These are phyloP conservation scores for Phrynosoma platyrhinos DNA, from an alignment of 2,113 vertebrate species.

Conservation along the genomic window DNA sequence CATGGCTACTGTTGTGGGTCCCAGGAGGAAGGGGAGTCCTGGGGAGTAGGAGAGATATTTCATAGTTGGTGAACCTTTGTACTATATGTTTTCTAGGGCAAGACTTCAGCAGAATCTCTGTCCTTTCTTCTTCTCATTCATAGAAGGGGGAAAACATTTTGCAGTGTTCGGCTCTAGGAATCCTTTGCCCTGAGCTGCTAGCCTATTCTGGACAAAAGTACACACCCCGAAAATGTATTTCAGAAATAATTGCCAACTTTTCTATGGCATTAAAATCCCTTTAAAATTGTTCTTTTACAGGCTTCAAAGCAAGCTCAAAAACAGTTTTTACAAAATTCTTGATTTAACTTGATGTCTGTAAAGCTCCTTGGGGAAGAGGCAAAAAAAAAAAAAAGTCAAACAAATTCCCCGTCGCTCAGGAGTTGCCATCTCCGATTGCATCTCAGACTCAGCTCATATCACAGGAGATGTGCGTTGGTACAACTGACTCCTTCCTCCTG, in stretches of 20 bases:
- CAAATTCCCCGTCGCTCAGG: background rate
- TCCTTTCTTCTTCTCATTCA: too few species aligned
- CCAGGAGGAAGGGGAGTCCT: too few species aligned
- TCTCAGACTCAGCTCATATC: background rate
- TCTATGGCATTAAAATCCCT: background rate
- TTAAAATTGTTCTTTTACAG: background rate
- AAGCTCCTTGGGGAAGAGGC: background rate
- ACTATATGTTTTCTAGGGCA: too few species aligned
- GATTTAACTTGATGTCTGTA: background rate
- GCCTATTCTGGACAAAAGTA: too few species aligned
- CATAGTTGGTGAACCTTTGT: too few species aligned
- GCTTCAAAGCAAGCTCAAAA: conserved; percentile 3
- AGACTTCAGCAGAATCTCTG: too few species aligned
- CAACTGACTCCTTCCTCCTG: background rate
- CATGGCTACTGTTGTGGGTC: too few species aligned
- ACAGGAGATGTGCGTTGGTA: background rate
- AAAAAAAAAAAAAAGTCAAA: too few species aligned
- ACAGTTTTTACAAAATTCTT: background rate
- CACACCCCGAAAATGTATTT: background rate
- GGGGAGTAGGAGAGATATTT: too few species aligned
- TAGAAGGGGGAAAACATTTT: background rate
- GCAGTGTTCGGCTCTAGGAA: background rate
- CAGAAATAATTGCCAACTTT: background rate
- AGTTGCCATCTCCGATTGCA: rapidly evolving
- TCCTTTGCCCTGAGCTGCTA: background rate